These are phyloP conservation scores for Etia nguti DNA, from an alignment of 2,113 vertebrate species.

Conservation along the genomic window DNA sequence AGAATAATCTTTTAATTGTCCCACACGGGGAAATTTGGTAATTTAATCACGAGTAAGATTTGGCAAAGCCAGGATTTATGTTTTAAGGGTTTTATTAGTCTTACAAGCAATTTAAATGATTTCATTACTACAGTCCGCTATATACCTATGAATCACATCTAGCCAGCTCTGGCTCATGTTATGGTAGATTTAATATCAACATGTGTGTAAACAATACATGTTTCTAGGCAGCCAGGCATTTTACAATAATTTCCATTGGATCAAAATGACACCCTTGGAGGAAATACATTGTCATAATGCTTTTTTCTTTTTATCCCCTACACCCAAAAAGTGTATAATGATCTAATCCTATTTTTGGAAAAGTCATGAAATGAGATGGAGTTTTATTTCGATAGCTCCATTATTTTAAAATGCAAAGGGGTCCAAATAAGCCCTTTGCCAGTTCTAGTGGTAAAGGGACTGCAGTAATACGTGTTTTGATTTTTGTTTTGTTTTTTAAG, in stretches of 20 bases:
- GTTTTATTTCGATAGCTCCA: background rate
- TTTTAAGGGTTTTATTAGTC: background rate
- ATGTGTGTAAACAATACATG: background rate
- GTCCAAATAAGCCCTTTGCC: background rate
- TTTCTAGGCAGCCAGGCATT: background rate
- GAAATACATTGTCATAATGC: background rate
- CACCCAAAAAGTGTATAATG: background rate
- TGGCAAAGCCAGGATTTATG: background rate
- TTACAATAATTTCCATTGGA: background rate
- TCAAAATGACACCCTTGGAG: background rate
- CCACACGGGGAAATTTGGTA: too few relatives aligned
- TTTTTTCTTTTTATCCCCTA: background rate
- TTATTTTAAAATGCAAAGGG: background rate
- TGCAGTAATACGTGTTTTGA: fast-evolving
- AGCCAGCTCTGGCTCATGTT: background rate
- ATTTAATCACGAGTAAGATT: background rate
- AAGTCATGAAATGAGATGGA: background rate
- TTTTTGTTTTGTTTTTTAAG: background rate
- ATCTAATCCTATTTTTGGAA: background rate
- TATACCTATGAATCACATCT: background rate
- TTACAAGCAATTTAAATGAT: background rate
- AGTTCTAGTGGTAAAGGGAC: background rate
- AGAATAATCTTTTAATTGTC: too few relatives aligned
- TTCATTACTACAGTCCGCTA: background rate
- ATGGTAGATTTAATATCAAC: background rate